phyloP scores from a whole-genome alignment of 2,797 vertebrate species.

The Sebastes variabilis region DNA sequence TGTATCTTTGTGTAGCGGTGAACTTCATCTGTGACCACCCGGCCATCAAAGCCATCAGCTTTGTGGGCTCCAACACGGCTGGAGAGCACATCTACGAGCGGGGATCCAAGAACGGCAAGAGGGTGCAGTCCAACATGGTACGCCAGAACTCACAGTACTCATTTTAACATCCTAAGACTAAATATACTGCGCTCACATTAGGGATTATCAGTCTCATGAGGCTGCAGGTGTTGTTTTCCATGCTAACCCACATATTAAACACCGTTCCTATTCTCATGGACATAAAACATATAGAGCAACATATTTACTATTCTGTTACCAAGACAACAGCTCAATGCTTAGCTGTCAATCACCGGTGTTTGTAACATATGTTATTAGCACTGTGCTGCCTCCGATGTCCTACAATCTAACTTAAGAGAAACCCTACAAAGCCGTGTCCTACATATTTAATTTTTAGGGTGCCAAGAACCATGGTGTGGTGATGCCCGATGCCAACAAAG shows the following conservation, averaged over 20 bases:
- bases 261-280: neutral
- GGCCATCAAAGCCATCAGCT: constrained; percentile 97
- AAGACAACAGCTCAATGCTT: constrained; percentile 3
- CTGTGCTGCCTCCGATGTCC: constrained; percentile 1
- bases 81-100: constrained; percentile 91
- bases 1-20: constrained; percentile 85
- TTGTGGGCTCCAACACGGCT: constrained; percentile 97
- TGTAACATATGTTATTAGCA: neutral
- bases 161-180: neutral
- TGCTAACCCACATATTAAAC: neutral
- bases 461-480: constrained; percentile 99
- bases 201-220: neutral
- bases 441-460: constrained; percentile 82
- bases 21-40: constrained; percentile 97
- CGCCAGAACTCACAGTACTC: neutral
- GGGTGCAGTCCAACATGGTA: constrained; percentile 99
- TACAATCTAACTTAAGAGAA: neutral
- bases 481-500: constrained; percentile 99
- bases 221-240: constrained; percentile 3
- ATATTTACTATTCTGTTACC: constrained; percentile 2
- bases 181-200: neutral
- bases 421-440: constrained; percentile 12
- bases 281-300: neutral
- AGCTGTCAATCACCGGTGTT: constrained; percentile 16
- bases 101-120: constrained; percentile 95